A percentile compares a stretch with the other conserved stretches of the same genome.
These are phyloP conservation scores for Gephyroberyx darwinii DNA, from an alignment of 2,797 vertebrate genomes.

Conservation along the genomic window DNA sequence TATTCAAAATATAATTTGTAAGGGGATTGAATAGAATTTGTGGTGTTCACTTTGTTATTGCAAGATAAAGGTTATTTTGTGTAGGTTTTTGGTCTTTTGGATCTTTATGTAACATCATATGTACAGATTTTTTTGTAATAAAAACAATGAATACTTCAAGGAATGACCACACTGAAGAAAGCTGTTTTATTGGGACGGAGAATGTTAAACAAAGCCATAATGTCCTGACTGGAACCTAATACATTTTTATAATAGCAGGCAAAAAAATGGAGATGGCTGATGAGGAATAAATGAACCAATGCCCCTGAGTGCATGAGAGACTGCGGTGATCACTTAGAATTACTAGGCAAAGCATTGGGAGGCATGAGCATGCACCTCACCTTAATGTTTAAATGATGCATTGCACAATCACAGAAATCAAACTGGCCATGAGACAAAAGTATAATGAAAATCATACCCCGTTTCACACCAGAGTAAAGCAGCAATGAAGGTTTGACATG, in stretches of 20 bases:
- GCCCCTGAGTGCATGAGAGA: conserved; percentile 26
- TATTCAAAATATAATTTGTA: conserved; percentile 32
- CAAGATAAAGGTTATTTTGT: conserved; percentile 73
- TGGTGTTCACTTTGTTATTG: conserved; percentile 64
- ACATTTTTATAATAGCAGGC: conserved; percentile 51
- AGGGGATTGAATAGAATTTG: conserved; percentile 52
- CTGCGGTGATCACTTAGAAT: conserved; percentile 25
- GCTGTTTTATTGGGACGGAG: conserved; percentile 68
- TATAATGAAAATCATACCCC: neutral
- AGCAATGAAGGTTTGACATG: conserved; percentile 27
- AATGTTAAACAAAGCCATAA: conserved; percentile 58
- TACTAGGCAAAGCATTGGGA: conserved; percentile 21
- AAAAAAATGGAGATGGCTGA: conserved; percentile 44
- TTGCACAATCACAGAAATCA: conserved; percentile 59
- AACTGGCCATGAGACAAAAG: conserved; percentile 39
- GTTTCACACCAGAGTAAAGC: conserved; percentile 37
- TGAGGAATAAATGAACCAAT: conserved; percentile 55
- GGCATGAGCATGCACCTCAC: conserved; percentile 44
- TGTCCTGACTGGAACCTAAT: conserved; percentile 55
- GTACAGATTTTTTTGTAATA: conserved; percentile 84
- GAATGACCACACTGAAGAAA: conserved; percentile 41
- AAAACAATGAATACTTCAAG: conserved; percentile 64
- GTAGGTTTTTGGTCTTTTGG: conserved; percentile 48
- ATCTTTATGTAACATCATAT: conserved; percentile 58
- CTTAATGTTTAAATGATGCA: conserved; percentile 52